Base-by-base conservation (phyloP, 1,140 invertebrate species). In the Prorops nasuta region DNA sequence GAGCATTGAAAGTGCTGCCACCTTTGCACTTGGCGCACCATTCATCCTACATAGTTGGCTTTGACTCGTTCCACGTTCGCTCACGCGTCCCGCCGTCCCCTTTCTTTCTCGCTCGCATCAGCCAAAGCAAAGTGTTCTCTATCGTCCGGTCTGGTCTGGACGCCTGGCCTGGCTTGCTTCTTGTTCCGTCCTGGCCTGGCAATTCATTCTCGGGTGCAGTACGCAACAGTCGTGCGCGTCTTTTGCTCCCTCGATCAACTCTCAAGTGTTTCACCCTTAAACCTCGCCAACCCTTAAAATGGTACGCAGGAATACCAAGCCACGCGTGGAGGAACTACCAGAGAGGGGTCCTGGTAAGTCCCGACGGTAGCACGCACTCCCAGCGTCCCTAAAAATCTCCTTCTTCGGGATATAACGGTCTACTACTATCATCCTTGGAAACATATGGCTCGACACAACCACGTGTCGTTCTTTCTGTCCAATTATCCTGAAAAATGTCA, bases 321-420 rank as follows among this genome's bases (percentile, higher is more conserved):
- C 64, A 21, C 47, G 48, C 10, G 61, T 58, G n/a, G 69, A 77
- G 38, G 67, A 66, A 7, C 48, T 77, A 14, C 71, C 74, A 3
- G 69, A 76, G 47, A 61, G 66, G 14, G 71, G 73, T 55, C 63
- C 75, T 44, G 77, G 78, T 80, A 69, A 79, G 78, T 71, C 47
- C 44, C 8, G 9, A 6, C 15, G 17, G n/a, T 46, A 15, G 4
- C 24, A 6, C 18, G n/a, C 21, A 31, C 34, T 44, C 21, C n/a
- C 47, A n/a, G n/a, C n/a, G n/a, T n/a, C n/a, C n/a, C 4, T 28
- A 28, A 4, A 37, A 45, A 19, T 36, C 15, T 44, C 40, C 15
- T 43, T 12, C 20, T 34, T 51, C 35, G 18, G 12, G n/a, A n/a
- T n/a, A n/a, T n/a, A n/a, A n/a, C n/a, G n/a, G n/a, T n/a, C n/a